phyloP scores from a whole-genome alignment of 2,888 invertebrate genomes.

The Lobophora halterata region DNA sequence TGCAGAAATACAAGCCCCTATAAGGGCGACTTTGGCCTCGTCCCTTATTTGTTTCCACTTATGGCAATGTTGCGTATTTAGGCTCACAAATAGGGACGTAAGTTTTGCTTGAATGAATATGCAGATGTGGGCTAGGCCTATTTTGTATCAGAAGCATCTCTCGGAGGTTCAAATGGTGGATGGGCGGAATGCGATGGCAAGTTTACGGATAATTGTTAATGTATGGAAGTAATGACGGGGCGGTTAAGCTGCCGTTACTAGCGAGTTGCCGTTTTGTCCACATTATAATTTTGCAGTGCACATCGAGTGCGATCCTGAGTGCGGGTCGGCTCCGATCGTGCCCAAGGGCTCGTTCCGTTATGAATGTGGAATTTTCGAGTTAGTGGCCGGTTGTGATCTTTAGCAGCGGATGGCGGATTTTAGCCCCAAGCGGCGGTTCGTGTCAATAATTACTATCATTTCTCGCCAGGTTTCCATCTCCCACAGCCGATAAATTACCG shows the following conservation, averaged over 20 bases:
- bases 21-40: conserved; percentile 54
- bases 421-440: conserved; percentile 60
- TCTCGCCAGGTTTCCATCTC: conserved; percentile 62
- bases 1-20: conserved; percentile 62
- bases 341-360: conserved; percentile 66
- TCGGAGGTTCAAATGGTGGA: too few species aligned
- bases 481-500: conserved; percentile 62
- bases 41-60: conserved; percentile 66
- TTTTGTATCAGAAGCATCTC: conserved; percentile 7
- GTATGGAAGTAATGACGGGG: conserved; percentile 18
- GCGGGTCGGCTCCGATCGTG: conserved; percentile 49
- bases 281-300: conserved; percentile 49
- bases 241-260: conserved; percentile 31
- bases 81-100: conserved; percentile 26
- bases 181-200: too few species aligned
- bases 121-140: conserved; percentile 25
- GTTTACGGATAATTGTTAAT: conserved; percentile 14
- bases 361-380: conserved; percentile 74
- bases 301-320: conserved; percentile 54
- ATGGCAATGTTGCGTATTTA: conserved; percentile 38
- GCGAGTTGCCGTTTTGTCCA: conserved; percentile 42
- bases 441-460: conserved; percentile 79
- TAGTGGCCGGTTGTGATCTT: conserved; percentile 70
- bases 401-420: conserved; percentile 53
- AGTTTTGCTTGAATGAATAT: conserved; percentile 25